Percentiles rank a stretch among this genome's conserved stretches.
phyloP scores from a whole-genome alignment of 2,888 invertebrate genomes.

The Sphecodes monilicornis region DNA sequence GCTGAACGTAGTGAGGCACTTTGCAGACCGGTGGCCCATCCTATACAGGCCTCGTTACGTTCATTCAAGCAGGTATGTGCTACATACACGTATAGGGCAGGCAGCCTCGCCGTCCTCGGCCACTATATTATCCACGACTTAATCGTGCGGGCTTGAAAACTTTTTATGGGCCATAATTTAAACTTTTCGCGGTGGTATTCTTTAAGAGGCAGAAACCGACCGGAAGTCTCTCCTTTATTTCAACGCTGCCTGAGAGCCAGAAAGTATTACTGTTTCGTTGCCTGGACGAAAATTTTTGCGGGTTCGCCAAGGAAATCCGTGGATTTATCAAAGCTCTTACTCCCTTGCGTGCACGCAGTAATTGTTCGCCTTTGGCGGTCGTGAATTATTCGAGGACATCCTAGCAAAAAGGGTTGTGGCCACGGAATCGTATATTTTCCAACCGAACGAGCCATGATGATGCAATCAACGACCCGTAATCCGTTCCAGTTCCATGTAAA shows the following conservation, averaged over 20 bases:
- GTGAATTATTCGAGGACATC: constrained; percentile 17
- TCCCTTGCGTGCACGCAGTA: neutral
- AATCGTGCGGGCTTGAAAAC: constrained; percentile 78
- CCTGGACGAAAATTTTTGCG: constrained; percentile 36
- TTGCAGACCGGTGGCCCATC: constrained; percentile 38
- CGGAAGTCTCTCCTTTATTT: constrained; percentile 54
- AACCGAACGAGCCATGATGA: constrained; percentile 16
- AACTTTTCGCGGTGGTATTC: constrained; percentile 74
- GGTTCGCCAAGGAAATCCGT: constrained; percentile 19
- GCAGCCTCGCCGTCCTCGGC: constrained; percentile 24
- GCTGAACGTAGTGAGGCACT: constrained; percentile 52
- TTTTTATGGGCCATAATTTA: constrained; percentile 80
- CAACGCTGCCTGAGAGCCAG: constrained; percentile 33
- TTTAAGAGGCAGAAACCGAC: constrained; percentile 64
- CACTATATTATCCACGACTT: constrained; percentile 76
- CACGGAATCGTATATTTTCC: constrained; percentile 21
- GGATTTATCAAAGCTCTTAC: constrained; percentile 21
- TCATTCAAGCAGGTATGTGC: constrained; percentile 26
- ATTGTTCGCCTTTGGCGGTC: constrained; percentile 24
- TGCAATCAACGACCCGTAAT: constrained; percentile 35
- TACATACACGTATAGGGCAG: neutral
- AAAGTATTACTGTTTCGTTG: constrained; percentile 20
- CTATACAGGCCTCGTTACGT: constrained; percentile 42
- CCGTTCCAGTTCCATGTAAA: constrained; percentile 26
- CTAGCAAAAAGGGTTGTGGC: neutral